Conservation (phyloP, 2,797 vertebrate genomes). For the Epinephelus awoara region DNA sequence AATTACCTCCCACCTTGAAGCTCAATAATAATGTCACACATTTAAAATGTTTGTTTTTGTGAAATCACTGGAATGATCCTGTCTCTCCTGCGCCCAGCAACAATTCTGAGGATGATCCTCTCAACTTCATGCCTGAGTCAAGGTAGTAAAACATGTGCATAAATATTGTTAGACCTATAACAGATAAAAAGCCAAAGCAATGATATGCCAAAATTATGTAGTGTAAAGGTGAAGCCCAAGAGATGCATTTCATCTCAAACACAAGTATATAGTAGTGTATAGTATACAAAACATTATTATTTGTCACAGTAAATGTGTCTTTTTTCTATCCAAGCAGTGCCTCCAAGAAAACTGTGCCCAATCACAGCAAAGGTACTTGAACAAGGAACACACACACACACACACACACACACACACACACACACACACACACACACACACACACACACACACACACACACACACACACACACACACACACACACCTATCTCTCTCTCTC, state of each 20-base stretch:
- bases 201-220: background rate
- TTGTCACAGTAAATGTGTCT: background rate
- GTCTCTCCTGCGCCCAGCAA: fast-evolving
- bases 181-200: background rate
- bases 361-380: background rate
- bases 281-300: background rate
- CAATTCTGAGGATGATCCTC: background rate
- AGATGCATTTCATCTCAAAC: background rate
- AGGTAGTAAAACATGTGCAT: background rate
- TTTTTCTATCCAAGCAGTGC: too few relatives aligned
- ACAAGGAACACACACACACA: background rate
- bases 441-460: background rate
- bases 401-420: too few relatives aligned
- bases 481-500: too few relatives aligned
- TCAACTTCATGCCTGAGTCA: fast-evolving
- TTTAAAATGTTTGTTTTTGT: background rate
- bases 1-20: background rate
- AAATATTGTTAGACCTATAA: background rate
- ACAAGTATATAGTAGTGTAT: background rate
- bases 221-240: background rate
- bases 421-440: too few relatives aligned
- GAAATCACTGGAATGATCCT: background rate
- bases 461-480: too few relatives aligned
- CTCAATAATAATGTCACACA: background rate
- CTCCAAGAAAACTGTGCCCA: fast-evolving